Conservation (phyloP, 2,797 vertebrate species). For the Sebastiscus albofasciatus region DNA sequence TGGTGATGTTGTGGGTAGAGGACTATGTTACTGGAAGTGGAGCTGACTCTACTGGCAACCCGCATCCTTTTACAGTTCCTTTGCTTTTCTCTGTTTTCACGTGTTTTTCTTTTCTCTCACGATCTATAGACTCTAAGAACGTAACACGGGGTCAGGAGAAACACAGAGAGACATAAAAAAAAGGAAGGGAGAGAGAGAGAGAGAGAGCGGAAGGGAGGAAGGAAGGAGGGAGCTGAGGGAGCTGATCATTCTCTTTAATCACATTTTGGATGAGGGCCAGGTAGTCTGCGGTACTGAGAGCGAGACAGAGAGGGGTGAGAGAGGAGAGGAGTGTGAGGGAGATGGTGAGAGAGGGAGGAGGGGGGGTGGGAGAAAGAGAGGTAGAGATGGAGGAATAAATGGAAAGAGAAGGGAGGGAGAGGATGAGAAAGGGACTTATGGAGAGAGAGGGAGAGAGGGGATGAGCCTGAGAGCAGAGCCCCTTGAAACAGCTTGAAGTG, state of each 20-base stretch:
- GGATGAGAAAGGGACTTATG: conserved; percentile 67
- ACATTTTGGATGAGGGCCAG: conserved; percentile 97
- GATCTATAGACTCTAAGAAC: conserved; percentile 88
- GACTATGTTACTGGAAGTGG: conserved; percentile 81
- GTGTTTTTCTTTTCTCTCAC: conserved; percentile 56
- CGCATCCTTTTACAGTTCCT: conserved; percentile 44
- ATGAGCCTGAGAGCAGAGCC: conserved; percentile 77
- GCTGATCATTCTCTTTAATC: conserved; percentile 99
- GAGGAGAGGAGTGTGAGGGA: conserved; percentile 58
- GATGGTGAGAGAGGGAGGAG: conserved; percentile 33
- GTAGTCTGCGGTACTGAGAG: conserved; percentile 89
- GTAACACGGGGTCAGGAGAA: conserved; percentile 83
- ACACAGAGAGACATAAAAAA: conserved; percentile 63
- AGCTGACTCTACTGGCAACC: conserved; percentile 29
- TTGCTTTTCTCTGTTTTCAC: conserved; percentile 54
- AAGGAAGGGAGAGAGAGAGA: conserved; percentile 35
- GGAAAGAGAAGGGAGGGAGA: conserved; percentile 77
- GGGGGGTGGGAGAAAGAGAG: conserved; percentile 68
- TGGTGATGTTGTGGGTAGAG: conserved; percentile 45
- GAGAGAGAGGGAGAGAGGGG: conserved; percentile 54
- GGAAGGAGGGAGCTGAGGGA: conserved; percentile 81
- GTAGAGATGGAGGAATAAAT: conserved; percentile 60
- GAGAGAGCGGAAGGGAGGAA: conserved; percentile 67
- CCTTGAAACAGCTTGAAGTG: conserved; percentile 88
- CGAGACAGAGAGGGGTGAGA: conserved; percentile 70